Evolutionary conservation across 2,797 vertebrate species (phyloP).

Genomic region (Lithobates sylvaticus): DNA sequence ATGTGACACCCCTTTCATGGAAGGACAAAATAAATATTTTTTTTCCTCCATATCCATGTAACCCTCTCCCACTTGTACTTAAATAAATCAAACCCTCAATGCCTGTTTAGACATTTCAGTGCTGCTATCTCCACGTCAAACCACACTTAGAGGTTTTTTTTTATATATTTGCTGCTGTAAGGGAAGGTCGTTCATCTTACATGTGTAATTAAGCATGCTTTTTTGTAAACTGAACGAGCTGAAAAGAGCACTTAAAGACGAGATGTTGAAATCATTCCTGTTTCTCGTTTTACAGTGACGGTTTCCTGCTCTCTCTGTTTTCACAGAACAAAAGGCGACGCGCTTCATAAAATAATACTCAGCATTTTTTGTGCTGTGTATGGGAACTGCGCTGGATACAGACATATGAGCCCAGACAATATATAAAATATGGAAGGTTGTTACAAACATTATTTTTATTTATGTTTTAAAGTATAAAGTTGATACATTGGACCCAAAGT

Average conservation of each 20-base stretch:
- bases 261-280: slow-evolving; percentile 63
- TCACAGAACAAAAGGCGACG: slow-evolving; percentile 73
- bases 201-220: slow-evolving; percentile 34
- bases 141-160: neutral
- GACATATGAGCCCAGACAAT: no score
- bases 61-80: neutral
- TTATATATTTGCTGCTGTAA: neutral
- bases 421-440: no score
- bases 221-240: slow-evolving; percentile 61
- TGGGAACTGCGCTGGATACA: slow-evolving; percentile 59
- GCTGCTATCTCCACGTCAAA: neutral
- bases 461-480: no score
- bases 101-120: neutral
- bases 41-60: no score
- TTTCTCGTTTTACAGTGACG: slow-evolving; percentile 65
- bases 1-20: no score
- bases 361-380: slow-evolving; percentile 69
- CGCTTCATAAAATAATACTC: slow-evolving; percentile 69
- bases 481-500: no score
- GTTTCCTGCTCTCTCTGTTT: slow-evolving; percentile 65
- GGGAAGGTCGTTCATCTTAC: slow-evolving; percentile 21
- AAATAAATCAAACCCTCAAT: neutral
- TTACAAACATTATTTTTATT: no score
- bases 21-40: no score
- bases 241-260: slow-evolving; percentile 68